These are phyloP conservation scores for Heteromormyrus szaboi DNA, from an alignment of 2,797 vertebrate genomes.

Conservation along the genomic window DNA sequence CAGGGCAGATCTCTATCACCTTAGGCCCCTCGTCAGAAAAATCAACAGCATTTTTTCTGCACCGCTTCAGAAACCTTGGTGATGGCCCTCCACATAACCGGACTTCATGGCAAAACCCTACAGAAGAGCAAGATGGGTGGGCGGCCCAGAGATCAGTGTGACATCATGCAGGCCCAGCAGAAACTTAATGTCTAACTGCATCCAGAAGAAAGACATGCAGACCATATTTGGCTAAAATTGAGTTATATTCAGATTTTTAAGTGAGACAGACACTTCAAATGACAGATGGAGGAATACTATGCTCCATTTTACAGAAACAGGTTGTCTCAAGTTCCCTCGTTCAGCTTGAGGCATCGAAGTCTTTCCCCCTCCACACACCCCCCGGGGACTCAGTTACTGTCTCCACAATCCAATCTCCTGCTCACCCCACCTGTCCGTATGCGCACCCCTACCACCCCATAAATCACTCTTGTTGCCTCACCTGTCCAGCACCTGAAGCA, in stretches of 20 bases:
- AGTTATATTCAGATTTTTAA: not conserved
- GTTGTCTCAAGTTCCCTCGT: conserved; percentile 15
- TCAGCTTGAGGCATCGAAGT: conserved; percentile 12
- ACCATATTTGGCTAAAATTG: not conserved
- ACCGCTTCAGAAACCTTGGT: not conserved
- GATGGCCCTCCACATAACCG: not conserved
- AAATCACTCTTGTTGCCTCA: conserved; percentile 43
- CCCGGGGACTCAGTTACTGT: conserved; percentile 8
- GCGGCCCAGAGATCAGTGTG: not conserved
- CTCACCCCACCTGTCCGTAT: conserved; percentile 22
- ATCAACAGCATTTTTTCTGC: not conserved
- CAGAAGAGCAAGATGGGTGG: not conserved
- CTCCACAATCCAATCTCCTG: not conserved
- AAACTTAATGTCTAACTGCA: not conserved
- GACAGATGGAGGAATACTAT: not conserved
- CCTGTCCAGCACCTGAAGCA: conserved; percentile 39
- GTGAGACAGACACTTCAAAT: not conserved
- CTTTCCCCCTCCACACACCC: conserved; percentile 10
- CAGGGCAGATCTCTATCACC: not conserved
- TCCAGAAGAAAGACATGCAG: not conserved
- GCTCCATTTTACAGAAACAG: not conserved
- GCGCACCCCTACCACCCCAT: conserved; percentile 25
- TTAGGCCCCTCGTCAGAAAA: not conserved
- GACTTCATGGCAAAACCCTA: not conserved
- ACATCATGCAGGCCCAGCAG: not conserved